Base-by-base conservation (phyloP, 1,140 invertebrate genomes). In the Triops cancriformis region DNA sequence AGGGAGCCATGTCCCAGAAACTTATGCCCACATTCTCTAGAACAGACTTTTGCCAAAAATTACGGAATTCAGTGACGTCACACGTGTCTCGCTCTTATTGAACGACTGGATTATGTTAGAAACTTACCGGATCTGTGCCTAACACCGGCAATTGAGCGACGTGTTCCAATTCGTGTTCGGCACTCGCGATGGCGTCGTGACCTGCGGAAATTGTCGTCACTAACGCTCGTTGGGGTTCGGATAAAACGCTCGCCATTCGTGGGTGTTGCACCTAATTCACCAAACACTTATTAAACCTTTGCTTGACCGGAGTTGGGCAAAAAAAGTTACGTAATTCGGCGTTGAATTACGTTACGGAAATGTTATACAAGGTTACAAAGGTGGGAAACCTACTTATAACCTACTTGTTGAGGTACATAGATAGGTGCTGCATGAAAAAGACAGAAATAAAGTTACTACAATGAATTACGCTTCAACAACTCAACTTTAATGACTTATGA, bases 151-250 rank as follows among this genome's bases (percentile, higher is more conserved):
- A 86, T 72, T 91, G 88, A 27, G 91, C 90, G 86, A 89, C 86
- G 1, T 87, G 88, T 75, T 91, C 89, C 43, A 98, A 87, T 79
- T 94, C 90, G 77, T 89, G 90, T 84, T 97, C 92, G 0, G 95
- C 95, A 80, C 91, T 89, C 80, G 91, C 89, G 79, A 99, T 95
- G 76, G 95, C 90, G 82, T 93, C 92, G 82, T 91, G 91, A 77
- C 92, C 95, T 43, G 91, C 89, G 73, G 91, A 91, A 81, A 98
- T 98, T 12, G 95, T 98, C 26, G 93, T 90, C 23, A 97, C 83
- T 76, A 99, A 87, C 5, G 95, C 97, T 81, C 94, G 87, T 86
- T 99, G 97, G 51, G 96, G 94, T 84, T 96, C 94, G 42, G 91
- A 89, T 79, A 96, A 84, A 3, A 96, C 90, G 79, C 90, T 91